phyloP scores from a whole-genome alignment of 2,113 vertebrate genomes.

The Sander lucioperca region DNA sequence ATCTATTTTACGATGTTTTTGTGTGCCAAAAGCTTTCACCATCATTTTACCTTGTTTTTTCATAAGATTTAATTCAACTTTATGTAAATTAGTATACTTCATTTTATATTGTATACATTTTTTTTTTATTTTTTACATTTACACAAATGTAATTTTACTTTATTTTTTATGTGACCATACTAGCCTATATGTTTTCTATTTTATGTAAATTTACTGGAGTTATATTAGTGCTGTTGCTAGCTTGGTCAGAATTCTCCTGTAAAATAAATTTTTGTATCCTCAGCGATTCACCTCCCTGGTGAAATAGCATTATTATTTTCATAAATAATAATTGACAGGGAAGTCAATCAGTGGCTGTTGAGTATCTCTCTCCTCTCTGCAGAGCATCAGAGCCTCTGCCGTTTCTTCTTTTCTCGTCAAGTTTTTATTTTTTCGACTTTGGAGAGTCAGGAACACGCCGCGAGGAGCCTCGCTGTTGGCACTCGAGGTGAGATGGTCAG shows the following conservation, averaged over 20 bases:
- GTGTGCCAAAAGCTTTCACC: too few species aligned
- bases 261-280: neutral
- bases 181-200: too few species aligned
- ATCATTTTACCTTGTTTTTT: too few species aligned
- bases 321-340: neutral
- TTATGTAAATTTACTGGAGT: too few species aligned
- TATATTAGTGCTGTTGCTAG: too few species aligned
- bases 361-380: neutral
- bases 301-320: neutral
- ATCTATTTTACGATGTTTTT: too few species aligned
- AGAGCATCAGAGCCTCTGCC: slow-evolving; percentile 1
- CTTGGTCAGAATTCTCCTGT: neutral
- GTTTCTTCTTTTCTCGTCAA: neutral
- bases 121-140: neutral
- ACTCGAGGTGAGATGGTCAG: slow-evolving; percentile 55
- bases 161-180: neutral
- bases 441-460: neutral
- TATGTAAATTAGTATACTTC: too few species aligned
- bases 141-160: too few species aligned
- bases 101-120: neutral
- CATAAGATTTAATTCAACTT: too few species aligned
- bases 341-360: neutral
- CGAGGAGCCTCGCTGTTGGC: slow-evolving; percentile 46
- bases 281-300: neutral
- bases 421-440: slow-evolving; percentile 35